phyloP scores from a whole-genome alignment of 2,888 invertebrate species.

The Anodontia alba region DNA sequence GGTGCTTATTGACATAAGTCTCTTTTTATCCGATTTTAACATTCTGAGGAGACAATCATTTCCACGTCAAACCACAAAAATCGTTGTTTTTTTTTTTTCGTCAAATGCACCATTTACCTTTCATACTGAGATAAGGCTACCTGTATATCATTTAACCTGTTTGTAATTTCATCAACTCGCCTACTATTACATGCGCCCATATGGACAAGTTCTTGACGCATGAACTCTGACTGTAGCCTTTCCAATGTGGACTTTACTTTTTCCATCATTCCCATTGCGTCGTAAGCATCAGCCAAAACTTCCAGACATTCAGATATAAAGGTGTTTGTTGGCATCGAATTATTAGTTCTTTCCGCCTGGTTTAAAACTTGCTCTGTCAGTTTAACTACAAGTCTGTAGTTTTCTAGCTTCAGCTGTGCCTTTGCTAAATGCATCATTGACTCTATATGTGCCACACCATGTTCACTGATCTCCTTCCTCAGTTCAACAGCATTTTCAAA shows the following conservation, averaged over 20 bases:
- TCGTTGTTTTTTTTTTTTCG: too few species aligned
- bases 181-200: constrained; percentile 31
- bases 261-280: constrained; percentile 16
- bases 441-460: constrained; percentile 28
- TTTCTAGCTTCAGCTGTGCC: constrained; percentile 18
- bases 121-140: not conserved
- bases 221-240: constrained; percentile 43
- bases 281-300: constrained; percentile 36
- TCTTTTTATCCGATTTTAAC: not conserved
- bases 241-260: constrained; percentile 35
- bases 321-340: constrained; percentile 39
- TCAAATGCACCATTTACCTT: too few species aligned
- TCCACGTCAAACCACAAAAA: too few species aligned
- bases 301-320: constrained; percentile 42
- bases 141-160: not conserved
- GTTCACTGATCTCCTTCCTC: constrained; percentile 28
- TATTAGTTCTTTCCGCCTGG: constrained; percentile 15
- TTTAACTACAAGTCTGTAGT: constrained; percentile 29
- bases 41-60: too few species aligned
- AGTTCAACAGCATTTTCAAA: constrained; percentile 48
- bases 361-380: constrained; percentile 31
- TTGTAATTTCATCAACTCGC: constrained; percentile 27
- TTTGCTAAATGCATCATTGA: constrained; percentile 40
- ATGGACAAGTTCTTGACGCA: constrained; percentile 35
- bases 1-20: too few species aligned